Conservation (phyloP, 2,888 invertebrate genomes). For the Andrena bicolor region DNA sequence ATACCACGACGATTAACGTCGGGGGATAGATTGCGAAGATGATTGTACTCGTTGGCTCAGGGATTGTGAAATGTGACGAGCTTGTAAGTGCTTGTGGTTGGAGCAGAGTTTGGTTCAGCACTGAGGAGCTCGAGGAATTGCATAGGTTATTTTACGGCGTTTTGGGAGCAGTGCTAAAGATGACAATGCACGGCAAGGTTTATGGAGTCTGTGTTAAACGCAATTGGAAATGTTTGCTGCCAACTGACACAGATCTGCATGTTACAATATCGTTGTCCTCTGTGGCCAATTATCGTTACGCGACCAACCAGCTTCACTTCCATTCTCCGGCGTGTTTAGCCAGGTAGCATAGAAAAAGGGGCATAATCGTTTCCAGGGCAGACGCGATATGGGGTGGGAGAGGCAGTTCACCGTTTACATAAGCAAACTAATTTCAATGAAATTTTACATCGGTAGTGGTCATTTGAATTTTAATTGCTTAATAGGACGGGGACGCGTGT, state of each 20-base stretch:
- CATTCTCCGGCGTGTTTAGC: not conserved
- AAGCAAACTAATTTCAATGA: conserved; percentile 42
- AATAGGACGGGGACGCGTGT: conserved; percentile 17
- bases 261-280: not conserved
- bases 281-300: conserved; percentile 25
- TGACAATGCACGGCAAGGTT: too few species aligned
- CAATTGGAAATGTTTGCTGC: not conserved
- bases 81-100: too few species aligned
- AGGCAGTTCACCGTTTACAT: conserved; percentile 21
- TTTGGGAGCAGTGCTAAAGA: too few species aligned
- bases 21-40: too few species aligned
- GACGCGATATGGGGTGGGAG: not conserved
- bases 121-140: too few species aligned
- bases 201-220: not conserved
- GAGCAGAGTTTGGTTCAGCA: too few species aligned
- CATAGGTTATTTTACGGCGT: too few species aligned
- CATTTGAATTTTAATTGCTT: conserved; percentile 49
- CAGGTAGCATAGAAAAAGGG: not conserved
- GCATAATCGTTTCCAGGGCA: conserved; percentile 9
- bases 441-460: conserved; percentile 28
- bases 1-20: not conserved
- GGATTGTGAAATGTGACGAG: too few species aligned
- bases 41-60: too few species aligned
- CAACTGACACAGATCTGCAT: not conserved
- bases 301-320: not conserved